phyloP scores from a whole-genome alignment of 2,888 invertebrate species.

The Eristalis intricaria region DNA sequence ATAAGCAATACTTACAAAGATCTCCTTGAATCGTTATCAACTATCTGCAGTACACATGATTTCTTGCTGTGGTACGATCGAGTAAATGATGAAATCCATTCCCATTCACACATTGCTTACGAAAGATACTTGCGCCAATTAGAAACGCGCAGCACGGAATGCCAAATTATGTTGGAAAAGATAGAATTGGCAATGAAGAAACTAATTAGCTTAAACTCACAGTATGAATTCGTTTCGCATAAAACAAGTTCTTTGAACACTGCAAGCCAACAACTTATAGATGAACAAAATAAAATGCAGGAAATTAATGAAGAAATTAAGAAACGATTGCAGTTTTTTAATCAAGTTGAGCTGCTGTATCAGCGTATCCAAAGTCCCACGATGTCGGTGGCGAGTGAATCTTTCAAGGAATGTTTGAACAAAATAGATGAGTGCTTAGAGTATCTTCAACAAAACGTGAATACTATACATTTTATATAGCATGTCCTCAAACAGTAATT shows the following conservation, averaged over 20 bases:
- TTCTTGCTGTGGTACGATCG: constrained; percentile 90
- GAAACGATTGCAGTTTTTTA: constrained; percentile 91
- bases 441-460: constrained; percentile 91
- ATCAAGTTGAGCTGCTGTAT: constrained; percentile 90
- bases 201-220: constrained; percentile 87
- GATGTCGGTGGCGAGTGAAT: constrained; percentile 90
- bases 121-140: constrained; percentile 88
- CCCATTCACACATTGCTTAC: constrained; percentile 87
- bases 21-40: constrained; percentile 69
- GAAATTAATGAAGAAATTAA: constrained; percentile 90
- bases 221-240: constrained; percentile 93
- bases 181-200: constrained; percentile 88
- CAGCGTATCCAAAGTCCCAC: constrained; percentile 91
- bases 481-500: neutral
- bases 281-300: constrained; percentile 92
- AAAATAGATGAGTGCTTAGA: constrained; percentile 93
- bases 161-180: constrained; percentile 86
- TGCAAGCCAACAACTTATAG: constrained; percentile 94
- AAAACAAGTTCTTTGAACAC: constrained; percentile 96
- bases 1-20: constrained; percentile 56
- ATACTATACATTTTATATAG: constrained; percentile 73
- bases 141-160: constrained; percentile 85
- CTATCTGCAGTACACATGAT: constrained; percentile 84
- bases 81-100: constrained; percentile 87
- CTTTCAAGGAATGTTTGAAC: constrained; percentile 90